Conservation (phyloP, 2,888 invertebrate species). For the Macropis europaea region DNA sequence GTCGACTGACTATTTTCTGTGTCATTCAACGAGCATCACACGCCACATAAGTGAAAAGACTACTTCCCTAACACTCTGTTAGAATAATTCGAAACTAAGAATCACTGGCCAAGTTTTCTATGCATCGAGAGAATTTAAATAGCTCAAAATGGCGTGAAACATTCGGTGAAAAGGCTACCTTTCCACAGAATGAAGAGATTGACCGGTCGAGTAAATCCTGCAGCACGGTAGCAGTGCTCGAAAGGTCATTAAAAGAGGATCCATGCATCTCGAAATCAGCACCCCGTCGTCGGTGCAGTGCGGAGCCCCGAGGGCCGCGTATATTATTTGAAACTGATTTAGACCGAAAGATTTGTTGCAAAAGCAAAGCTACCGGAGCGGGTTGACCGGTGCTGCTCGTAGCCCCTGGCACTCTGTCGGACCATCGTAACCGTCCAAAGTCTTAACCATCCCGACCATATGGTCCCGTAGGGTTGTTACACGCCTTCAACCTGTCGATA, state of each 20-base stretch:
- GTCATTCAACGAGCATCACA: too few relatives aligned
- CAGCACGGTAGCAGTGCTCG: constrained; percentile 25
- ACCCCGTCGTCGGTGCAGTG: constrained; percentile 7
- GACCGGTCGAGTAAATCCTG: constrained; percentile 1
- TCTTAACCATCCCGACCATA: constrained; percentile 54
- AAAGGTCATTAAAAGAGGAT: constrained; percentile 43
- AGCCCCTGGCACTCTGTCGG: constrained; percentile 57
- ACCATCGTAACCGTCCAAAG: constrained; percentile 51
- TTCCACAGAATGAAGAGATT: too few relatives aligned
- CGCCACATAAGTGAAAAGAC: too few relatives aligned
- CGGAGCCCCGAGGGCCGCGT: constrained; percentile 62
- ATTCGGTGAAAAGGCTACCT: too few relatives aligned
- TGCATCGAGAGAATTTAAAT: too few relatives aligned
- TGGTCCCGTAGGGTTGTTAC: constrained; percentile 46
- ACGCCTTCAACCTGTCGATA: constrained; percentile 68
- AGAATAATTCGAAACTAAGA: too few relatives aligned
- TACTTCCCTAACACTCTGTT: too few relatives aligned
- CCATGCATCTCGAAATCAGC: constrained; percentile 6
- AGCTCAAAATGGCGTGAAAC: too few relatives aligned
- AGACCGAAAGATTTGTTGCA: constrained; percentile 78
- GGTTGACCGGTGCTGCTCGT: constrained; percentile 39
- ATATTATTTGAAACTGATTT: constrained; percentile 77
- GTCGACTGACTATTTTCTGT: too few relatives aligned
- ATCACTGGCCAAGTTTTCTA: too few relatives aligned
- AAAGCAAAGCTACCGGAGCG: constrained; percentile 62